A percentile compares a stretch with the other conserved stretches of the same genome.
phyloP scores from a whole-genome alignment of 2,113 vertebrate species.

The Pelobates fuscus region DNA sequence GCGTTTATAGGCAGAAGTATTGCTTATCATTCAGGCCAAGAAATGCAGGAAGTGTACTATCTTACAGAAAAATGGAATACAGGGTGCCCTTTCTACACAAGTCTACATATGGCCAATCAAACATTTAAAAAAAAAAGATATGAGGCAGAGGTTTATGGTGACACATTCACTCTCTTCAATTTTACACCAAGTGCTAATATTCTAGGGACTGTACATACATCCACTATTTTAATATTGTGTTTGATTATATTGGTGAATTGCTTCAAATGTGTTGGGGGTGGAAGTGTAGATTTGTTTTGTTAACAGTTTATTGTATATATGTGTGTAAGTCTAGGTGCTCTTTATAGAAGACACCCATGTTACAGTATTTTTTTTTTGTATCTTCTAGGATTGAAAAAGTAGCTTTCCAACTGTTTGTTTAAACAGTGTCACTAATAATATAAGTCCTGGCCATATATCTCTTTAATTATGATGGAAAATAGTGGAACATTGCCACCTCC shows the following conservation, averaged over 20 bases:
- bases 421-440: too few species aligned
- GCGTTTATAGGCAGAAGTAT: background rate
- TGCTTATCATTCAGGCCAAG: constrained; percentile 21
- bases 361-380: too few species aligned
- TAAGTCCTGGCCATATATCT: too few species aligned
- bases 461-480: too few species aligned
- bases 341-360: background rate
- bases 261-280: background rate
- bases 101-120: constrained; percentile 10
- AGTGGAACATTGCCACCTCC: too few species aligned
- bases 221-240: constrained; percentile 27
- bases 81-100: constrained; percentile 27
- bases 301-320: background rate
- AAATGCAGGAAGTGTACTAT: constrained; percentile 16
- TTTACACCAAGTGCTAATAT: constrained; percentile 32
- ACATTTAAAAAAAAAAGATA: constrained; percentile 12
- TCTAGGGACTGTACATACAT: constrained; percentile 26
- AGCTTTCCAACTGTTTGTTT: too few species aligned
- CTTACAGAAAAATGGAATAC: constrained; percentile 37
- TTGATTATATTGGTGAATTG: constrained; percentile 5
- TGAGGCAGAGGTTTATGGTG: background rate
- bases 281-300: background rate
- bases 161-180: background rate
- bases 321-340: background rate
- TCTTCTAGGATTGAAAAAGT: too few species aligned